Evolutionary conservation across 1,140 invertebrate species (phyloP), one percentile per base, ranked within the genome.

Genomic region (Choristoneura fumiferana): DNA sequence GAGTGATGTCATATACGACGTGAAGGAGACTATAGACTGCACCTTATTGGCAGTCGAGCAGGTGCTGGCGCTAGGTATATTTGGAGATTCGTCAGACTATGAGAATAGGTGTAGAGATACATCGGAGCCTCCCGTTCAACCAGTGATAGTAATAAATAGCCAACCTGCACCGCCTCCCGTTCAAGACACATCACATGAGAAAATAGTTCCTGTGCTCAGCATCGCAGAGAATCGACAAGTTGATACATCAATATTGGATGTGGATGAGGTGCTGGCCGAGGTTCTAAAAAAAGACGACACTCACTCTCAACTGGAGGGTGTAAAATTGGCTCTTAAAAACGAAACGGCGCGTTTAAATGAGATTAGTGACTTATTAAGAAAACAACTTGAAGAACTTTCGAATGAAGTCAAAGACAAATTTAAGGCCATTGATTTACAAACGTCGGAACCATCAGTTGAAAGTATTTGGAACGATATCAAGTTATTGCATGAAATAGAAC

Each of bases 41-140:
- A 84, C 84, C 1, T 65, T 87, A 54, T 63, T 78, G n/a, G 78
- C 84, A 1, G 73, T 87, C 15, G 80, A 85, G 73, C 65, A 78
- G 52, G 73, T 78, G 4, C 56, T 86, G 15, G 56, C 69, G 0
- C 56, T 72, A 4, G 71, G 71, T 22, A 69, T 71, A 29, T 49
- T 71, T 8, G 61, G 65, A 49, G 54, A 68, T n/a, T 63, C 60
- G 37, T 61, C 66, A 6, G 52, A 60, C n/a, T 71, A 71, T 43
- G 62, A 73, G 29, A 29, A 57, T 10, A 65, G 58, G 36, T 81
- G 78, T 55, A 61, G 45, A 36, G 67, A 56, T 10, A 36, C 9
- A 9, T 10, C 14, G 0, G 40, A 18, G 2, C 43, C 18, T 6
- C 22, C 43, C 12, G 22, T 29, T 3, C 40, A 17, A 6, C 43